Percentiles rank a stretch among this genome's conserved stretches.
phyloP scores from a whole-genome alignment of 2,113 vertebrate species.

The Meriones unguiculatus region DNA sequence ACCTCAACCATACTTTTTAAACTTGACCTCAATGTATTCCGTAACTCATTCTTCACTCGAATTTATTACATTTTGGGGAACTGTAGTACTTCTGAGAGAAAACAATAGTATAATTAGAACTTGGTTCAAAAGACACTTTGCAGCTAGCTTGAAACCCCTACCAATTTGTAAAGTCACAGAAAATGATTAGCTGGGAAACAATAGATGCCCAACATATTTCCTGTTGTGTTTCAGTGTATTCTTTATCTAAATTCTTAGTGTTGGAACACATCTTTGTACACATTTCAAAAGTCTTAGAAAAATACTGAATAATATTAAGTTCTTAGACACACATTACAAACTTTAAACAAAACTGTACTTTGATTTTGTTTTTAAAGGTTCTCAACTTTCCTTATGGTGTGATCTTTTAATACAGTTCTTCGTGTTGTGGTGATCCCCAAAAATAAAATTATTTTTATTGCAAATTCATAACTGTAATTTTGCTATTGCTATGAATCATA shows the following conservation, averaged over 20 bases:
- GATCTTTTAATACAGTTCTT: neutral
- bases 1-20: neutral
- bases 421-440: neutral
- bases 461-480: neutral
- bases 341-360: neutral
- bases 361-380: slow-evolving; percentile 7
- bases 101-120: slow-evolving; percentile 7
- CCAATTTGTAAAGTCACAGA: slow-evolving; percentile 47
- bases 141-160: slow-evolving; percentile 11
- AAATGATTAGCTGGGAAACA: slow-evolving; percentile 29
- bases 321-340: neutral
- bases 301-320: neutral
- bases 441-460: neutral
- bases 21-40: neutral
- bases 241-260: neutral
- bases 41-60: neutral
- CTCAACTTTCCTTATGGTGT: neutral
- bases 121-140: slow-evolving; percentile 25
- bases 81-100: slow-evolving; percentile 34
- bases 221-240: slow-evolving; percentile 28
- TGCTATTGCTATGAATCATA: neutral
- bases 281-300: slow-evolving; percentile 40
- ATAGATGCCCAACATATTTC: neutral
- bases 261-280: slow-evolving; percentile 2
- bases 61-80: neutral